Percentiles rank a stretch among this genome's conserved stretches.
Evolutionary conservation across 2,888 invertebrate species (phyloP).

Genomic region (Melolontha melolontha): DNA sequence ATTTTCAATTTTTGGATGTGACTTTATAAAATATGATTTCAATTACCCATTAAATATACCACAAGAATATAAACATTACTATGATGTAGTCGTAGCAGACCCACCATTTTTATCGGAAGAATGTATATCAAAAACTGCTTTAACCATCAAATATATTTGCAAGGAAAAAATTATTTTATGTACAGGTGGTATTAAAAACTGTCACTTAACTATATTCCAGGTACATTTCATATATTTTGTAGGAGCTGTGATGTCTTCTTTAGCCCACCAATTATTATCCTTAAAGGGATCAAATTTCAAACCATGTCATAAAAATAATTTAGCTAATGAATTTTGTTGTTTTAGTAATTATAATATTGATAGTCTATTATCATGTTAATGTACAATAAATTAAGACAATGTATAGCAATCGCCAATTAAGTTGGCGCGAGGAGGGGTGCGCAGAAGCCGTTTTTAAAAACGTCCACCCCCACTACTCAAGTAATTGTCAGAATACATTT

Average conservation of each 20-base stretch:
- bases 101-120: conserved; percentile 96
- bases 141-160: conserved; percentile 78
- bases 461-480: too few relatives aligned
- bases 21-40: conserved; percentile 91
- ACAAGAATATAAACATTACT: conserved; percentile 70
- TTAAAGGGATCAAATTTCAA: conserved; percentile 77
- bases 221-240: conserved; percentile 51
- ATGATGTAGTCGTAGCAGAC: conserved; percentile 90
- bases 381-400: too few relatives aligned
- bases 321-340: conserved; percentile 93
- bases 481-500: too few relatives aligned
- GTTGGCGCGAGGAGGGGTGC: too few relatives aligned
- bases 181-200: conserved; percentile 73
- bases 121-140: conserved; percentile 85
- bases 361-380: conserved; percentile 51
- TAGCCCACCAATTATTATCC: conserved; percentile 73
- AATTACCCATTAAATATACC: conserved; percentile 80
- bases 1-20: conserved; percentile 81
- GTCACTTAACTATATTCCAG: conserved; percentile 4
- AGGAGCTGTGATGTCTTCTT: conserved; percentile 82
- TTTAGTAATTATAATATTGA: conserved; percentile 89
- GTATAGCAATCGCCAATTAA: too few relatives aligned
- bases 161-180: conserved; percentile 86
- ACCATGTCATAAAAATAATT: conserved; percentile 88
- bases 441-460: too few relatives aligned